Base-by-base conservation (phyloP, 2,888 invertebrate species). In the Ptychoptera contaminata region DNA sequence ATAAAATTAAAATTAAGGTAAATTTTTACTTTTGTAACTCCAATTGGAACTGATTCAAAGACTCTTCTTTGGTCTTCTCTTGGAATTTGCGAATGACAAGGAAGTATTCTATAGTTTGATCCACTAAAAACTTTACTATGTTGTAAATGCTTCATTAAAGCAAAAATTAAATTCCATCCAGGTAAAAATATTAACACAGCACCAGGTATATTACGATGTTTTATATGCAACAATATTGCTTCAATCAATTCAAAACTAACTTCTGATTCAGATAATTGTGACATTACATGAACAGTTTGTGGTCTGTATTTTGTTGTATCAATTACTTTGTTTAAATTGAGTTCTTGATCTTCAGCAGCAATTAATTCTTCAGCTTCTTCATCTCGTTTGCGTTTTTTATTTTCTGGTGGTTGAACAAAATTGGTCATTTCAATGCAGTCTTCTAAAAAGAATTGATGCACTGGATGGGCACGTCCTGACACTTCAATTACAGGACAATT, bases 101-200 rank as follows among this genome's bases (percentile, higher is more conserved):
- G 97, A 49, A 98, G 69, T 44, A 97, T 79, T 2, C 77, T 65
- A 59, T 82, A 96, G 29, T 72, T 67, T 0, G 69, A 59, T 55
- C 72, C 67, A 51, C 85, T 81, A 60, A 88, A 88, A 16, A 71
- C 58, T 1, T 76, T 73, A 59, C 85, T 82, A 46, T 76, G 75
- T 55, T 84, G 80, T 31, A 97, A 69, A 56, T 81, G 82, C 58
- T 84, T 84, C 79, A 91, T 81, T 42, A 96, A 69, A 0, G 87
- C 82, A 65, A 92, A 92, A 55, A 98, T 98, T 11, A 93, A 69
- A 68, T 92, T 94, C 97, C 97, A 97, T 0, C 97, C 97, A 0
- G 97, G 94, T 1, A 97, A 69, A 62, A 97, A 98, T 2, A 97
- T 71, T 1, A 97, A 69, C 1, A 97, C 79, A 0, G 97, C 91